Base-by-base conservation (phyloP, 2,888 invertebrate species). In the Lamellibrachia satsuma region DNA sequence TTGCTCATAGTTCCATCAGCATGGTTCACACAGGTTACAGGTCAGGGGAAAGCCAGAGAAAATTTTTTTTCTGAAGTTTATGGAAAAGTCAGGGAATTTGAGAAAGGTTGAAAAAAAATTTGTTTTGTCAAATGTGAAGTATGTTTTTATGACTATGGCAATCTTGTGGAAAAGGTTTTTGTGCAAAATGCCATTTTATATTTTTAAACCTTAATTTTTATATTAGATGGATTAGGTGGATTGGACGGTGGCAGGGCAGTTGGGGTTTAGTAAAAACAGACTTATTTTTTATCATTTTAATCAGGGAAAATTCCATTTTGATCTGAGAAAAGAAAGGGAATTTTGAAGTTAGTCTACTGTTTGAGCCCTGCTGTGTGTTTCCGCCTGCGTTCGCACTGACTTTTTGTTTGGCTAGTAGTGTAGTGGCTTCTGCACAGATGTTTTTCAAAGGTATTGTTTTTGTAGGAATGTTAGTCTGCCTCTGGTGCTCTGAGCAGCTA, bases 111-210 rank as follows among this genome's bases (percentile, higher is more conserved):
- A 39, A 39, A 39, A 39, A 39, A 39, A 39, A 0, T 4, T 22
- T 75, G 75, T 22, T 75, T 75, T 75, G 75, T 75, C n/a, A n/a
- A 75, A 75, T 75, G 75, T 75, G 75, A 75, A 75, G 22, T 75
- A 39, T 39, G 75, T 75, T 15, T n/a, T 75, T n/a, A 4, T 75
- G 75, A n/a, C 75, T 75, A 57, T 57, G 57, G 57, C 57, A 57
- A 57, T 57, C 15, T 75, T 15, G 75, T n/a, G 39, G 39, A 39
- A 39, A 75, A 22, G 2, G 75, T 22, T 3, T 75, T 11, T 75
- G 75, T 75, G n/a, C 22, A 22, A 75, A 75, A 2, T 15, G n/a
- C 22, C 75, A 6, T 22, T 15, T 15, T 11, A 22, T 75, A 39
- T 39, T 39, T 39, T 39, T 39, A 39, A 39, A 39, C 0, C 39